phyloP scores from a whole-genome alignment of 2,888 invertebrate species.

The Mamestra brassicae region DNA sequence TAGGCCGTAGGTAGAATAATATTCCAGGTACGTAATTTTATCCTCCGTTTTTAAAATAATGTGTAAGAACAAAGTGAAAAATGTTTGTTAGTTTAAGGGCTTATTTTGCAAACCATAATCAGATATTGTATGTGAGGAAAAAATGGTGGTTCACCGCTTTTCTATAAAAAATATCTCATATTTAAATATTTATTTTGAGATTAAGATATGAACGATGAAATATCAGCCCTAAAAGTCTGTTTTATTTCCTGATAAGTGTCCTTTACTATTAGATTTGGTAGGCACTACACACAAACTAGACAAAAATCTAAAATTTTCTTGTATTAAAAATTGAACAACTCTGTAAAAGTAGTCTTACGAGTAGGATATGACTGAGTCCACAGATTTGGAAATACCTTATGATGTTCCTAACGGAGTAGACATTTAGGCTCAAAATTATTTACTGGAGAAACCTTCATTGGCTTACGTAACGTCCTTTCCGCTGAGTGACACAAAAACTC shows the following conservation, averaged over 20 bases:
- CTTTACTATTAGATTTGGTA: background rate
- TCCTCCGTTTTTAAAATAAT: background rate
- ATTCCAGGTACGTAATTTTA: slow-evolving; percentile 26
- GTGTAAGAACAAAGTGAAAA: background rate
- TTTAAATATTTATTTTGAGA: background rate
- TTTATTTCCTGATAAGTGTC: background rate
- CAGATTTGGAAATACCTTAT: background rate
- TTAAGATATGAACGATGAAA: background rate
- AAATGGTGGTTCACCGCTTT: too few relatives aligned
- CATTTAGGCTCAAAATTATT: background rate
- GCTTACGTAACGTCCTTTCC: background rate
- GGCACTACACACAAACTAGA: background rate
- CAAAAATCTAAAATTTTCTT: too few relatives aligned
- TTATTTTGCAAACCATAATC: too few relatives aligned
- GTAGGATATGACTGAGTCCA: background rate
- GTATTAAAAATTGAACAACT: too few relatives aligned
- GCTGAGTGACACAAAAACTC: background rate
- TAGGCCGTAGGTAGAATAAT: background rate
- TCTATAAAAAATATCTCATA: background rate
- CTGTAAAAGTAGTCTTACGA: background rate
- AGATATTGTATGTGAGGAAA: background rate
- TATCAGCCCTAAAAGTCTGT: background rate
- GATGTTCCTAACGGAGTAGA: background rate
- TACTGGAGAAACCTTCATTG: background rate
- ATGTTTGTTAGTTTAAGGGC: background rate